These are phyloP conservation scores for Heliocidaris erythrogramma DNA, from an alignment of 35 echinoderm and acorn worm genomes.

Conservation along the genomic window DNA sequence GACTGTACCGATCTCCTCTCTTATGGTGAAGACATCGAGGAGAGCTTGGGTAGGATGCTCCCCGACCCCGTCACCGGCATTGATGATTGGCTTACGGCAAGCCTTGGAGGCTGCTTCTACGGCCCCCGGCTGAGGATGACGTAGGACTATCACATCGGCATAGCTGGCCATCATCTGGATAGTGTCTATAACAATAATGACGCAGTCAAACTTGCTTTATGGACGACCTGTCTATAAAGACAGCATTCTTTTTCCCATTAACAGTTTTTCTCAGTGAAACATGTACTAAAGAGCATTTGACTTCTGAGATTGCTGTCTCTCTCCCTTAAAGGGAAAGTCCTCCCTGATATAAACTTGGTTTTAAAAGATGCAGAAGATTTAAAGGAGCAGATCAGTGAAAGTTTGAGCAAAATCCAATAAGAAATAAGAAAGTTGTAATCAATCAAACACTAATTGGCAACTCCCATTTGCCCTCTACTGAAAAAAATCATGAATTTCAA, in stretches of 20 bases:
- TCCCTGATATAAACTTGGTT: no score
- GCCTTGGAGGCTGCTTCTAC: conserved; percentile 66
- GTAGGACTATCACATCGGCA: conserved; percentile 83
- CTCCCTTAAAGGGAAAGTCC: no score
- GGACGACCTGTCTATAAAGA: no score
- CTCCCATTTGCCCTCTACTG: no score
- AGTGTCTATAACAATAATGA: conserved; percentile 60
- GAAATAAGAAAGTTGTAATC: no score
- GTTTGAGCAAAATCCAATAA: no score
- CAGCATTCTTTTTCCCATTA: not conserved
- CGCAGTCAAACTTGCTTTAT: no score
- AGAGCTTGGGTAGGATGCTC: conserved; percentile 97
- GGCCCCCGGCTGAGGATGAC: conserved; percentile 76
- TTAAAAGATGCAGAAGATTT: no score
- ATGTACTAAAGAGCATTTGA: not conserved
- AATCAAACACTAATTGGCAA: no score
- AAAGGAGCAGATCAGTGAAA: no score
- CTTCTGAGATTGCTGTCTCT: not conserved
- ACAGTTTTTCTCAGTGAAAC: no score
- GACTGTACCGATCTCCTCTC: conserved; percentile 97
- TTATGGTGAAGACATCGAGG: conserved; percentile 95
- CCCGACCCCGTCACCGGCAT: conserved; percentile 92
- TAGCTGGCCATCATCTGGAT: conserved; percentile 91
- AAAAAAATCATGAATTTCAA: no score
- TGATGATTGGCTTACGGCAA: conserved; percentile 83